phyloP scores from a whole-genome alignment of 1,140 invertebrate species.

The Cryptotermes secundus region DNA sequence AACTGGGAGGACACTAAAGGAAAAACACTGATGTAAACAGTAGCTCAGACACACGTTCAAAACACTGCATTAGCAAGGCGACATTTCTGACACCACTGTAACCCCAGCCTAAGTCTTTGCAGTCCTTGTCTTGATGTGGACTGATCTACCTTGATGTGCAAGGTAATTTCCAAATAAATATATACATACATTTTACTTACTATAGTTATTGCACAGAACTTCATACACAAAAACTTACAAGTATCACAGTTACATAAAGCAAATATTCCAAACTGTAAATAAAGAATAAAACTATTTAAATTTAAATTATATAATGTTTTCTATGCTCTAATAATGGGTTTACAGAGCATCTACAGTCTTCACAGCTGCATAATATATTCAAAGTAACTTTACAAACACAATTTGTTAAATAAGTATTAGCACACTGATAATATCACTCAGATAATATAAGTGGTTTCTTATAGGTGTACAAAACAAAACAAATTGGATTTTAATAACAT shows the following conservation, averaged over 20 bases:
- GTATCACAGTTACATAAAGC: background rate
- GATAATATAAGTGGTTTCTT: background rate
- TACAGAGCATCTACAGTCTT: background rate
- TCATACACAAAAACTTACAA: background rate
- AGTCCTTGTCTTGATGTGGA: too few relatives aligned
- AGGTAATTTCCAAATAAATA: too few relatives aligned
- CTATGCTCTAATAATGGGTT: background rate
- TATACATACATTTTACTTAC: background rate
- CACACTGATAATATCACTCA: background rate
- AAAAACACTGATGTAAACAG: too few relatives aligned
- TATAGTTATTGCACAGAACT: slow-evolving; percentile 8
- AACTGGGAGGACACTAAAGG: too few relatives aligned
- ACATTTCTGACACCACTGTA: too few relatives aligned
- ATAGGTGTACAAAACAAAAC: background rate
- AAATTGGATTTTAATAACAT: background rate
- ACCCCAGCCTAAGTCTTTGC: too few relatives aligned
- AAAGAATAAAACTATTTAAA: background rate
- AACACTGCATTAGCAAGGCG: too few relatives aligned
- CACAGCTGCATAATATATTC: background rate
- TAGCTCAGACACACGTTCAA: too few relatives aligned
- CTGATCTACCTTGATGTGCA: too few relatives aligned
- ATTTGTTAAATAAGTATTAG: background rate
- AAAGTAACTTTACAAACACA: too few relatives aligned
- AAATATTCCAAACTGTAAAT: background rate
- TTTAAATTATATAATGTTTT: slow-evolving; percentile 10